Percentiles rank a stretch among this genome's conserved stretches.
These are phyloP conservation scores for Patella pellucida DNA, from an alignment of 2,888 invertebrate species.

Conservation along the genomic window DNA sequence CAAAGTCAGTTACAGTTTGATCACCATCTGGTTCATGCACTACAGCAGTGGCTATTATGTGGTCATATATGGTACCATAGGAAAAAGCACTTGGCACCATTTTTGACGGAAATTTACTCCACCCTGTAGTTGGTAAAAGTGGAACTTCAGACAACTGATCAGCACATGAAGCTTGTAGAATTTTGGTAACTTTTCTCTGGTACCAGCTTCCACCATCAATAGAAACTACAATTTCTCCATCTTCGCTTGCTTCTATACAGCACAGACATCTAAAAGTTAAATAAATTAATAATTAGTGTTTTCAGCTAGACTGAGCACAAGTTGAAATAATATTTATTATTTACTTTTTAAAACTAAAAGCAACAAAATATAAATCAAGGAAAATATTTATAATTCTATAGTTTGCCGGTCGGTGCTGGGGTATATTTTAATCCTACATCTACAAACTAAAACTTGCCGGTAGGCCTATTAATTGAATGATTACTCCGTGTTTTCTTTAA, in stretches of 20 bases:
- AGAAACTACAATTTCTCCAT: conserved; percentile 14
- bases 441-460: too few species aligned
- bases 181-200: conserved; percentile 6
- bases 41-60: conserved; percentile 19
- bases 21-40: neutral
- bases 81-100: conserved; percentile 21
- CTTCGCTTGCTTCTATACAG: conserved; percentile 4
- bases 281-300: neutral
- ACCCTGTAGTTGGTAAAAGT: conserved; percentile 20
- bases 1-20: neutral
- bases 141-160: conserved; percentile 3
- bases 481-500: too few species aligned
- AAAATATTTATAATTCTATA: too few species aligned
- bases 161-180: neutral
- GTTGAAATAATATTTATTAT: too few species aligned
- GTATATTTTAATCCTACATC: too few species aligned
- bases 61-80: conserved; percentile 21
- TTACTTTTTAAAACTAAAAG: too few species aligned
- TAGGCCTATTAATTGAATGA: too few species aligned
- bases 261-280: neutral
- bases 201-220: conserved; percentile 28
- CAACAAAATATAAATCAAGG: too few species aligned
- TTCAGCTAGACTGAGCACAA: too few species aligned
- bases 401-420: too few species aligned
- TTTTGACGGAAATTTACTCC: conserved; percentile 22